Evolutionary conservation across 2,888 invertebrate genomes (phyloP).

Genomic region (Oscheius sp.): DNA sequence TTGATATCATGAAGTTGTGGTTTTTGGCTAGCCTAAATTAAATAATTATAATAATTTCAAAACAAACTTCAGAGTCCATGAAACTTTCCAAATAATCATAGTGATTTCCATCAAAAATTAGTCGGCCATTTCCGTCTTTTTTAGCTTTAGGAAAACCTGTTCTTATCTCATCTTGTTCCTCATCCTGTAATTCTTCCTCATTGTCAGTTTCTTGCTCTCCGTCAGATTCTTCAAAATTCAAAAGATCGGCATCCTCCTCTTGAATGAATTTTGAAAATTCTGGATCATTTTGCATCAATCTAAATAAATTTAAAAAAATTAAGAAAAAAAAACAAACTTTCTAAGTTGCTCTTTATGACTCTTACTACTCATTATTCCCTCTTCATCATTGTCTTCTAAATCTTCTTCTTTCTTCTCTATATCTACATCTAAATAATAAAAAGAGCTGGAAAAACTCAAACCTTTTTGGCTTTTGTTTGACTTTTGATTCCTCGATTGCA

Average conservation of each 20-base stretch:
- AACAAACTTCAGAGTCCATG: conserved; percentile 25
- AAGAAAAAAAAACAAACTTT: conserved; percentile 29
- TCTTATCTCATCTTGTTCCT: not conserved
- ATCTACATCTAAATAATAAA: not conserved
- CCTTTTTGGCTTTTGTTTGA: conserved; percentile 17
- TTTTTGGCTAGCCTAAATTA: conserved; percentile 30
- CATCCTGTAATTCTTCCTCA: conserved; percentile 37
- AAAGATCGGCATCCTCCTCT: conserved; percentile 64
- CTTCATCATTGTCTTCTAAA: conserved; percentile 20
- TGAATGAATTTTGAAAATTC: conserved; percentile 66
- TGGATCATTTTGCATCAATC: conserved; percentile 52
- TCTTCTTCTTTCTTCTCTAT: not conserved
- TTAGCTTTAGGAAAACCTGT: conserved; percentile 46
- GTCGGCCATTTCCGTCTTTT: conserved; percentile 41
- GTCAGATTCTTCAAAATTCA: conserved; percentile 58
- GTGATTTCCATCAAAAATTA: conserved; percentile 51
- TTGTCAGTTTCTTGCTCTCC: conserved; percentile 49
- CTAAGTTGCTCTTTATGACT: conserved; percentile 45
- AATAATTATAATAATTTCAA: conserved; percentile 2
- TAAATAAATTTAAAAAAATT: conserved; percentile 7
- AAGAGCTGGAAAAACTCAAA: not conserved
- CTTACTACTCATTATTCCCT: conserved; percentile 22
- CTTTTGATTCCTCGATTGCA: conserved; percentile 41
- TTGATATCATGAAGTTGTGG: conserved; percentile 41
- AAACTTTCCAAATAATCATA: conserved; percentile 49